Evolutionary conservation across 2,797 vertebrate species (phyloP), one percentile per base, ranked within the genome.

Genomic region (Neoniphon sammara): DNA sequence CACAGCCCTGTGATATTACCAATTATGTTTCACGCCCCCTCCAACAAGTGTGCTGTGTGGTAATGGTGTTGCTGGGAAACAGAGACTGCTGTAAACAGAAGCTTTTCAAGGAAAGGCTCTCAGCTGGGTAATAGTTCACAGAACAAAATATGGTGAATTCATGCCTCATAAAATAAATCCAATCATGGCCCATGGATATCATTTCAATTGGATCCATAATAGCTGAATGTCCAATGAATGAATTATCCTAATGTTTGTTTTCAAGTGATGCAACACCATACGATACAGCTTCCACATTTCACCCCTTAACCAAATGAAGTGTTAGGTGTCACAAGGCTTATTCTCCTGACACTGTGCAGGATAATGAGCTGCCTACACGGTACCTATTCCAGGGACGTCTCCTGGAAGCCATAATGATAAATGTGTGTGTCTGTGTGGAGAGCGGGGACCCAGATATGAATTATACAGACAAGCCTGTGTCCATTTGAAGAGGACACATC

Each of bases 51-150:
- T 77, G 64, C 80, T 60, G 65, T 75, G 80, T 77, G 80, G 21
- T 82, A 82, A 85, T 77, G 69, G 66, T 71, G 91, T 93, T 94
- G 93, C 93, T 84, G 85, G 88, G 92, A 93, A 83, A 94, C 92
- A 61, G 46, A 82, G 55, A 52, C 71, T 59, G 78, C 70, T 79
- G 78, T 86, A 88, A 90, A 93, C 87, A 85, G 2, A 83, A 72
- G 70, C 72, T 84, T 71, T 73, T 79, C 44, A 76, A 75, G 77
- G 53, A 25, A 46, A 81, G 69, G 42, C 66, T 82, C 56, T 63
- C 6, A 73, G 61, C 55, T 67, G 50, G 52, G 62, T 83, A 54
- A 79, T 42, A 68, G 71, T 77, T 75, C 65, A 69, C 70, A 75
- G 42, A 83, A 79, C 72, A 81, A 82, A 80, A 83, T 76, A 83